Conservation (phyloP, 2,888 invertebrate genomes). For the Aspidiotus destructor region DNA sequence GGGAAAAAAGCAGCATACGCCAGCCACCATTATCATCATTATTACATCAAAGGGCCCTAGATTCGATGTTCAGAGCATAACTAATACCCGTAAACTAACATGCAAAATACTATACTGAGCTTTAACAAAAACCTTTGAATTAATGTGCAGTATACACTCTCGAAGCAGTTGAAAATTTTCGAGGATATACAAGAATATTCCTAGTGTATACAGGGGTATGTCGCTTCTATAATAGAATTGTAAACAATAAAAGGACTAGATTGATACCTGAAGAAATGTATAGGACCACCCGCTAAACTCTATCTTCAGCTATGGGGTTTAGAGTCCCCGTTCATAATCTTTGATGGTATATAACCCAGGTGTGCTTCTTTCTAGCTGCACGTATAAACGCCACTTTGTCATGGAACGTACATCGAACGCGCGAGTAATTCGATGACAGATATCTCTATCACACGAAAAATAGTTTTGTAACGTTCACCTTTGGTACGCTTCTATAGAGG, state of each 20-base stretch:
- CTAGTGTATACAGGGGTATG: constrained; percentile 3
- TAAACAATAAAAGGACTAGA: constrained; percentile 28
- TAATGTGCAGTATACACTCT: neutral
- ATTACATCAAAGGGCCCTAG: neutral
- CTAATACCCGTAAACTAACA: constrained; percentile 10
- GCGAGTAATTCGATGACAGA: constrained; percentile 26
- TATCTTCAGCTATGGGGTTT: constrained; percentile 23
- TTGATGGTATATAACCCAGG: constrained; percentile 19
- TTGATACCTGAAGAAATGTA: constrained; percentile 29
- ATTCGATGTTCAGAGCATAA: neutral
- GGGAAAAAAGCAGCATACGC: neutral
- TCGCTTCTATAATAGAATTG: constrained; percentile 9
- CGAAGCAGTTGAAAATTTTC: neutral
- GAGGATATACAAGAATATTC: constrained; percentile 8
- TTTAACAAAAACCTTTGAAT: constrained; percentile 13
- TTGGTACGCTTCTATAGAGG: neutral
- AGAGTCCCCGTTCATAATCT: constrained; percentile 25
- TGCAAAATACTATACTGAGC: neutral
- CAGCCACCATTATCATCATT: neutral
- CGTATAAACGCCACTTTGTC: constrained; percentile 32
- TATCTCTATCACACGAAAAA: constrained; percentile 27
- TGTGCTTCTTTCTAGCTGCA: constrained; percentile 26
- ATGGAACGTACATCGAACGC: constrained; percentile 22
- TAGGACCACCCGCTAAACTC: constrained; percentile 30
- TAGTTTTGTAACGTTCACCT: constrained; percentile 22